Conservation (phyloP, 2,113 vertebrate genomes). For the Forbesichthys papilliferus region DNA sequence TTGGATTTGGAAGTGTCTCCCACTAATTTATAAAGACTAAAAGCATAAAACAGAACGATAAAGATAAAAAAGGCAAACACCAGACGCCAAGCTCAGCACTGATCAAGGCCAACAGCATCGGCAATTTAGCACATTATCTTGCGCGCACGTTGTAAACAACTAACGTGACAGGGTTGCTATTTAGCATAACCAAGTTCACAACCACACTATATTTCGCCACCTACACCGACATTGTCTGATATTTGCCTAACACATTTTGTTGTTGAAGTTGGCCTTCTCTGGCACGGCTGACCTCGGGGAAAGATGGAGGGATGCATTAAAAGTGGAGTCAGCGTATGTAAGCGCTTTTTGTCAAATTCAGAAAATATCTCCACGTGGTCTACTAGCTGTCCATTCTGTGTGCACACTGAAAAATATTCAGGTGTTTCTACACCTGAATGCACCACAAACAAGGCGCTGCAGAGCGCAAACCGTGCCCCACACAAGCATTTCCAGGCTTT, state of each 20-base stretch:
- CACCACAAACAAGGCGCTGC: too few species aligned
- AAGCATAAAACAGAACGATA: conserved; percentile 5
- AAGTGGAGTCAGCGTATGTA: too few species aligned
- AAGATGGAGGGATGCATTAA: too few species aligned
- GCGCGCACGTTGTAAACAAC: conserved; percentile 1
- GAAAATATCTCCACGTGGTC: too few species aligned
- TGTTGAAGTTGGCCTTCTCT: not conserved
- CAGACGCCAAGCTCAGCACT: not conserved
- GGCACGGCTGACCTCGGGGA: too few species aligned
- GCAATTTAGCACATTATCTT: conserved; percentile 8
- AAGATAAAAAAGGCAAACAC: conserved; percentile 20
- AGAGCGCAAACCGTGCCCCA: too few species aligned
- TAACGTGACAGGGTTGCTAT: not conserved
- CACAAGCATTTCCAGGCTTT: too few species aligned
- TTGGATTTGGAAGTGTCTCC: conserved; percentile 4
- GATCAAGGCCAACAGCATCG: conserved; percentile 12
- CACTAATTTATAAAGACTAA: conserved; percentile 14
- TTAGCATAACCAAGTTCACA: not conserved
- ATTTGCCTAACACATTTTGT: not conserved
- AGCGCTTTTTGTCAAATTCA: too few species aligned
- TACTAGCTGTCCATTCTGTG: too few species aligned
- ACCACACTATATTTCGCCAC: not conserved
- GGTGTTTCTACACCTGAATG: too few species aligned
- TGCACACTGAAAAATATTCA: too few species aligned
- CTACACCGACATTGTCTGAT: not conserved